These are phyloP conservation scores for Dorcus hopei DNA, from an alignment of 2,888 invertebrate species.

Conservation along the genomic window DNA sequence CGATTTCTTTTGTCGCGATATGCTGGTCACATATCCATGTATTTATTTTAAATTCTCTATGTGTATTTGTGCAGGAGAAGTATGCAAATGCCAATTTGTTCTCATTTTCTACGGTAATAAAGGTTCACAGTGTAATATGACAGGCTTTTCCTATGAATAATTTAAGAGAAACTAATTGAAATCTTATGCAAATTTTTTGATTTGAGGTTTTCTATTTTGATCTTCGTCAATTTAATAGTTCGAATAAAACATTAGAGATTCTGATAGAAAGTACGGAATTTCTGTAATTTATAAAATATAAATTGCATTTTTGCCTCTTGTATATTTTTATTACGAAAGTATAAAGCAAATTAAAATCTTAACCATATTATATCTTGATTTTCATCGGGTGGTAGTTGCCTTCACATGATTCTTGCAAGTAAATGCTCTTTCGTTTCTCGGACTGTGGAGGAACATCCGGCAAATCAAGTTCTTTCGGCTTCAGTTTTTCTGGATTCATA, in stretches of 20 bases:
- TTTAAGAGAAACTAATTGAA: conserved; percentile 2
- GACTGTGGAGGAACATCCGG: conserved; percentile 10
- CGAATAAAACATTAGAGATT: no score
- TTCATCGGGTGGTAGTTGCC: no score
- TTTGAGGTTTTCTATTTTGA: no score
- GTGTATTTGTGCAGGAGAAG: conserved; percentile 13
- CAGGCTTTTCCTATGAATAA: conserved; percentile 15
- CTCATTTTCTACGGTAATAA: conserved; percentile 21
- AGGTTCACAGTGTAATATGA: conserved; percentile 13
- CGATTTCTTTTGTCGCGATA: conserved; percentile 1
- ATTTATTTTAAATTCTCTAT: conserved; percentile 6
- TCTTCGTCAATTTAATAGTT: no score
- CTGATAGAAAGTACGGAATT: no score
- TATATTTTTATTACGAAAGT: no score
- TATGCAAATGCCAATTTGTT: conserved; percentile 17
- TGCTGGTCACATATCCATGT: background rate
- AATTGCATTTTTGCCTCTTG: no score
- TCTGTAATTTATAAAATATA: no score
- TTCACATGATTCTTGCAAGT: background rate
- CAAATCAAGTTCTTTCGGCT: conserved; percentile 12
- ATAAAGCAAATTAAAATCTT: no score
- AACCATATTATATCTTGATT: no score
- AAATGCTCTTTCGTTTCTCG: conserved; percentile 1
- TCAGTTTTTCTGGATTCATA: conserved; percentile 13
- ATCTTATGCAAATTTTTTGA: no score